Evolutionary conservation across 2,888 invertebrate species (phyloP), one percentile per base, ranked within the genome.

Genomic region (Netelia virgata): DNA sequence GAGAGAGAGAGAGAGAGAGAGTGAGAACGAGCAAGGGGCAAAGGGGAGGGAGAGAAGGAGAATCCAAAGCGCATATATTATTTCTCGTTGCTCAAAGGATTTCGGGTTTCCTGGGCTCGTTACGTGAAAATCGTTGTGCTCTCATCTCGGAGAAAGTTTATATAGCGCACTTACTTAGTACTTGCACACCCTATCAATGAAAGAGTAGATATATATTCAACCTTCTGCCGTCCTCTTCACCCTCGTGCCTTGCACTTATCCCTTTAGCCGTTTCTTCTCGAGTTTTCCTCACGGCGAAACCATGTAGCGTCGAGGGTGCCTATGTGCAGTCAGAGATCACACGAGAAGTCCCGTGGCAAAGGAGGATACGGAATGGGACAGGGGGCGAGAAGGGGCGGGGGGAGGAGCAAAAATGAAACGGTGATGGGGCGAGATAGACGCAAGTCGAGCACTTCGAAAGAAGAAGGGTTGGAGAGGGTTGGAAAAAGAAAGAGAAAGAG

Each of bases 381-480:
- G 72, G 43, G 43, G 47, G 36, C 14, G 41, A 59, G 63, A 14
- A 14, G 11, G 47, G 57, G 41, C 14, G 41, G 50, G 63, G 16
- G 10, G 11, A 28, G 57, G 41, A 6, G 36, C 36, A 36, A 73
- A 59, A 43, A 23, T 20, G 72, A 61, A 50, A 72, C 50, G 50
- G 59, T 77, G 41, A 36, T 69, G 59, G 53, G 61, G 69, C 61
- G 36, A 43, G 69, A 69, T 50, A 69, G 69, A 70, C 11, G 50
- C 43, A 28, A 72, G 70, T 76, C 74, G 50, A 70, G 81, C 28
- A 16, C 23, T 77, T 77, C 80, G 81, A 81, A 72, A 53, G 64
- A 83, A 79, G 76, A 81, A 61, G 77, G 77, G 64, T 82, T 78
- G 66, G 75, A 85, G 78, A 83, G 76, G 73, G 64, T 64, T 78